These are phyloP conservation scores for Dolichotis patagonum DNA, from an alignment of 2,113 vertebrate species.

Conservation along the genomic window DNA sequence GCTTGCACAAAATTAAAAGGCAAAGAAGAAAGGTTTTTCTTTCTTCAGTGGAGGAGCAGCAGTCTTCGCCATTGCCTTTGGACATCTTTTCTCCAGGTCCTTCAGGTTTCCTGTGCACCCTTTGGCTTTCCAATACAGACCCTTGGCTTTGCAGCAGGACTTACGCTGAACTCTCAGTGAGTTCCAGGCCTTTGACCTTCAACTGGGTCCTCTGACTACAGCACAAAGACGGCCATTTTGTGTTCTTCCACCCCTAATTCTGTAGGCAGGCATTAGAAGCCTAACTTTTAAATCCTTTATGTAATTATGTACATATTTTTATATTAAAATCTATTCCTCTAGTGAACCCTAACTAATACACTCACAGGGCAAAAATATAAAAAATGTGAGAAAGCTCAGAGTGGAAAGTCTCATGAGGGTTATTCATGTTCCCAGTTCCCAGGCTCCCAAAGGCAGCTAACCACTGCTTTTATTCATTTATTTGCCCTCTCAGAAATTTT, in stretches of 20 bases:
- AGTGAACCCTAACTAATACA: background rate
- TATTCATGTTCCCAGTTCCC: background rate
- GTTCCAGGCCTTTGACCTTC: background rate
- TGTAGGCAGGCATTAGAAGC: background rate
- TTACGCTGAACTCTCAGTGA: background rate
- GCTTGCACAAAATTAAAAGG: background rate
- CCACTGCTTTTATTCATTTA: background rate
- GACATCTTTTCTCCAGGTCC: background rate
- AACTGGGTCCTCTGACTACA: background rate
- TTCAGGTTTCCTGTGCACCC: background rate
- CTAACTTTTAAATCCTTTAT: background rate
- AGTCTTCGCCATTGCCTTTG: background rate
- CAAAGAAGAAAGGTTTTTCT: background rate
- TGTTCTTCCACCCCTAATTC: background rate
- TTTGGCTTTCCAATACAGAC: background rate
- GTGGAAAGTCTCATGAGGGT: background rate
- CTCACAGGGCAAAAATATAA: background rate
- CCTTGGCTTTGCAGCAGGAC: background rate
- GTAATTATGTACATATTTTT: background rate
- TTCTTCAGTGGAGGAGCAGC: background rate
- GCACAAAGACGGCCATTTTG: background rate
- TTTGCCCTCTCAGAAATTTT: background rate
- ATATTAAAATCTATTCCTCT: background rate
- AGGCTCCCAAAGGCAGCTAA: background rate
- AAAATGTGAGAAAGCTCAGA: background rate